Evolutionary conservation across 1,140 invertebrate genomes (phyloP).

Genomic region (Bombus sibiricus): DNA sequence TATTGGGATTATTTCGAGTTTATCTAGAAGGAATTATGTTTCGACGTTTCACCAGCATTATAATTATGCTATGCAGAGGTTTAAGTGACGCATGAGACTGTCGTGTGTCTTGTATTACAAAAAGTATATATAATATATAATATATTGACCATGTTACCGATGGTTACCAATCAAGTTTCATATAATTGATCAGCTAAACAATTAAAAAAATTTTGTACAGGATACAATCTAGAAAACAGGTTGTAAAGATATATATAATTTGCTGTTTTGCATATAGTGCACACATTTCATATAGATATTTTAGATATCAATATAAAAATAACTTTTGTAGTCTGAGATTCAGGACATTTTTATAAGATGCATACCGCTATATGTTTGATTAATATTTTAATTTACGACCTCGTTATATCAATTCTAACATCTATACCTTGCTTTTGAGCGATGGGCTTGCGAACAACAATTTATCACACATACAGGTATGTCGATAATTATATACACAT

Average conservation of each 20-base stretch:
- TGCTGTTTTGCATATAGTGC: background rate
- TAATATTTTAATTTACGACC: background rate
- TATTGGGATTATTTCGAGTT: background rate
- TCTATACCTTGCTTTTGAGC: background rate
- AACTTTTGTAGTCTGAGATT: background rate
- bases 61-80: background rate
- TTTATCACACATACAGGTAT: constrained; percentile 25
- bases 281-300: background rate
- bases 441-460: constrained; percentile 14
- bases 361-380: background rate
- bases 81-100: background rate
- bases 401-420: background rate
- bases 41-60: background rate
- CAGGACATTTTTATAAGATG: background rate
- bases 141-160: background rate
- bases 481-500: constrained; percentile 17
- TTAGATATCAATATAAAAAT: background rate
- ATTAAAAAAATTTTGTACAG: background rate
- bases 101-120: background rate
- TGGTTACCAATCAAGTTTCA: background rate
- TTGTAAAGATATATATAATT: background rate
- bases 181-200: background rate
- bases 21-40: background rate
- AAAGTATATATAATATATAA: background rate
- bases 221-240: background rate